Conservation (phyloP, 1,140 invertebrate species). For the Brachionus rotundiformis region DNA sequence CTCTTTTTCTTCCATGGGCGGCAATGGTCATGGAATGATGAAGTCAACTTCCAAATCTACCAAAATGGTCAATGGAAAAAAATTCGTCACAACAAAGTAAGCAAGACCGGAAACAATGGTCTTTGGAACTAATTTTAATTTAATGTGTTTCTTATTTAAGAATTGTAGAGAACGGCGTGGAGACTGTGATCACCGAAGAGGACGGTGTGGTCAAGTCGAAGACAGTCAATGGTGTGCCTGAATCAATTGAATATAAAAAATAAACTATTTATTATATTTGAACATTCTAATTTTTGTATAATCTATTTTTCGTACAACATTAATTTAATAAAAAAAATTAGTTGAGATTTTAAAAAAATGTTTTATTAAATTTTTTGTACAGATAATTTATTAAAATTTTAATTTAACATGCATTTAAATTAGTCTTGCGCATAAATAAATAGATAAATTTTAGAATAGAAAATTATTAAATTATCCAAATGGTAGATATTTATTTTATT, state of each 20-base stretch:
- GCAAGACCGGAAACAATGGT: no score
- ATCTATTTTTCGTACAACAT: not conserved
- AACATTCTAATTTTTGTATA: constrained; percentile 1
- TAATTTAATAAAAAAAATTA: constrained; percentile 8
- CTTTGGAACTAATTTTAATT: not conserved
- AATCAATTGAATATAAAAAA: constrained; percentile 40
- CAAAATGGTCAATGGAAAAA: constrained; percentile 42
- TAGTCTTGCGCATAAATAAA: no score
- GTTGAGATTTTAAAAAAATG: no score
- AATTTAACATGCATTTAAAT: no score
- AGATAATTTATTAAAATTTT: no score
- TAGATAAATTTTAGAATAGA: no score
- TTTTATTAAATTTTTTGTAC: no score
- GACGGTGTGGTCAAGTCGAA: constrained; percentile 37
- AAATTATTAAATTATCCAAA: no score
- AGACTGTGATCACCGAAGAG: constrained; percentile 37
- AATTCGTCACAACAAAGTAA: constrained; percentile 42
- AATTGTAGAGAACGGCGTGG: constrained; percentile 27
- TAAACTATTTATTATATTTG: not conserved
- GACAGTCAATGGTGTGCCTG: constrained; percentile 42
- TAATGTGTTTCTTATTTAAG: not conserved
- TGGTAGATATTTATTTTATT: no score
- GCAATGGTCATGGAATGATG: constrained; percentile 19
- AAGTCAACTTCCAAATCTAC: constrained; percentile 46
- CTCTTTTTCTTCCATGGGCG: not conserved